A percentile compares a stretch with the other conserved stretches of the same genome.
Conservation (phyloP, 2,888 invertebrate genomes). For the Luperina testacea region DNA sequence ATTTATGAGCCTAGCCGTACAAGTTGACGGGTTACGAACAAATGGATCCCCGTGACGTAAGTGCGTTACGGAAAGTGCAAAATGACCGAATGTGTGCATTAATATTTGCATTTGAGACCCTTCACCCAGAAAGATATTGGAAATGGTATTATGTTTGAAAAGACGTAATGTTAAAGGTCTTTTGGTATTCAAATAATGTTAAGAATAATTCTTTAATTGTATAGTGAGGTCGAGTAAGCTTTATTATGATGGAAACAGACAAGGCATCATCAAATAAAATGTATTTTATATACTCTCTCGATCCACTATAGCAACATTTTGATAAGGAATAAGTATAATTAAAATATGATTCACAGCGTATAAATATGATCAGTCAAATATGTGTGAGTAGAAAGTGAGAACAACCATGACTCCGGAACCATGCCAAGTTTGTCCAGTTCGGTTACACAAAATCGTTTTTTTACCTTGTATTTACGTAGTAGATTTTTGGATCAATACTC, state of each 20-base stretch:
- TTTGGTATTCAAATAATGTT: neutral
- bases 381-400: slow-evolving; percentile 11
- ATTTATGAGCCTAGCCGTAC: neutral
- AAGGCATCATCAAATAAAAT: neutral
- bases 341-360: slow-evolving; percentile 13
- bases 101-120: slow-evolving; percentile 49
- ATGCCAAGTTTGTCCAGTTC: slow-evolving; percentile 51
- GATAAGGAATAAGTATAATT: neutral
- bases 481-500: neutral
- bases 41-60: slow-evolving; percentile 46
- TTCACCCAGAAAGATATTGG: slow-evolving; percentile 40
- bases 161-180: neutral
- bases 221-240: slow-evolving; percentile 21
- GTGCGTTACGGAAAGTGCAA: slow-evolving; percentile 58
- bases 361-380: slow-evolving; percentile 16
- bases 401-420: slow-evolving; percentile 30
- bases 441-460: slow-evolving; percentile 46
- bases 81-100: slow-evolving; percentile 54
- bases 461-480: neutral
- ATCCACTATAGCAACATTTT: neutral
- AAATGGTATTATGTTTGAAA: slow-evolving; percentile 20
- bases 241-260: neutral
- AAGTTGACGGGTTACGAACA: slow-evolving; percentile 27
- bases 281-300: slow-evolving; percentile 19
- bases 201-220: neutral